These are phyloP conservation scores for Diarsia rubi DNA, from an alignment of 2,888 invertebrate species.

Conservation along the genomic window DNA sequence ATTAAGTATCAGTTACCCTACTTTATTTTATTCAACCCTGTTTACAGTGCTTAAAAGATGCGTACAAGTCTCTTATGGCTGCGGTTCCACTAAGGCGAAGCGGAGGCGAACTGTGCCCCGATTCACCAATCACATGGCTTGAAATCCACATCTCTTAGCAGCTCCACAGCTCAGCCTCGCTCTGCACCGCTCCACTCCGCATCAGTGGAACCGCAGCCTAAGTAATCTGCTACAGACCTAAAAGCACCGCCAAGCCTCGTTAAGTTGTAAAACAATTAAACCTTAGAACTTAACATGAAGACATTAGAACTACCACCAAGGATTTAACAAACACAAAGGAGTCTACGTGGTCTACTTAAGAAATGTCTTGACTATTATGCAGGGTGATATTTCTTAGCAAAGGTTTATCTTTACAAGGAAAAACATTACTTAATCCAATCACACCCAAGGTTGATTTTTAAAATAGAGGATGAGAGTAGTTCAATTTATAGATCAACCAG, in stretches of 20 bases:
- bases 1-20: too few relatives aligned
- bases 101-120: too few relatives aligned
- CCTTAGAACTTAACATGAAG: neutral
- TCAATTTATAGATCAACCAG: neutral
- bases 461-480: too few relatives aligned
- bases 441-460: neutral
- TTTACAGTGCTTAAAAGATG: neutral
- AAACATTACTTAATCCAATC: neutral
- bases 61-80: constrained; percentile 26
- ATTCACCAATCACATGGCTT: too few relatives aligned
- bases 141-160: too few relatives aligned
- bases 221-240: constrained; percentile 1
- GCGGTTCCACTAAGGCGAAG: too few relatives aligned
- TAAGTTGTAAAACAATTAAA: constrained; percentile 39
- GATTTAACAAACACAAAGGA: constrained; percentile 16
- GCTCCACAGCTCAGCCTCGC: too few relatives aligned
- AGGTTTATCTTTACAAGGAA: neutral
- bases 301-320: neutral
- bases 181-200: too few relatives aligned
- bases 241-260: constrained; percentile 4
- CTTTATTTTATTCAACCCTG: neutral
- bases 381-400: neutral
- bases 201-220: too few relatives aligned
- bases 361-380: neutral
- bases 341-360: neutral